Percentiles rank a stretch among this genome's conserved stretches.
Conservation (phyloP, 1,140 invertebrate genomes). For the Drosophila nigromelanica region DNA sequence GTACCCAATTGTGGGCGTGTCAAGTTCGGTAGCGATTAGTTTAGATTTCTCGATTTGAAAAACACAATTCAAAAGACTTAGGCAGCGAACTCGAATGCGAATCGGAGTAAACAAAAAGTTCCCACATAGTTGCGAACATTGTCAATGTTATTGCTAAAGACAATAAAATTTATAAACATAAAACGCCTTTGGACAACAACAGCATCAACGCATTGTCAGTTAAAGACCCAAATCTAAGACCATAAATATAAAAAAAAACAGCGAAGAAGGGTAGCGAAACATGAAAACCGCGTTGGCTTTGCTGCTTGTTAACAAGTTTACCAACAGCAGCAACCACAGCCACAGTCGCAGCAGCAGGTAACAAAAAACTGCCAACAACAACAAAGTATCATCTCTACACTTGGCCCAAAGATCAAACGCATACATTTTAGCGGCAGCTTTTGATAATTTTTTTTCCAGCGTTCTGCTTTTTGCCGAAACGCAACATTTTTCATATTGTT, state of each 20-base stretch:
- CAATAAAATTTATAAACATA: slow-evolving; percentile 80
- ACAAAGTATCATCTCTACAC: slow-evolving; percentile 52
- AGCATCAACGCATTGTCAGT: slow-evolving; percentile 15
- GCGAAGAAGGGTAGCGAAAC: slow-evolving; percentile 58
- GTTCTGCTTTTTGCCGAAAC: slow-evolving; percentile 45
- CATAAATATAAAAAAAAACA: slow-evolving; percentile 60
- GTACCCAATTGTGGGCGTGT: slow-evolving; percentile 66
- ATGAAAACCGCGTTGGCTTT: slow-evolving; percentile 63
- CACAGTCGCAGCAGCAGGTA: slow-evolving; percentile 52
- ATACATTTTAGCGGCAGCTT: slow-evolving; percentile 77
- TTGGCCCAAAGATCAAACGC: slow-evolving; percentile 74
- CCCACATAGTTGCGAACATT: slow-evolving; percentile 62
- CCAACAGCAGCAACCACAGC: slow-evolving; percentile 44
- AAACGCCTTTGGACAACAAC: slow-evolving; percentile 42
- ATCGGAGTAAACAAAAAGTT: slow-evolving; percentile 46
- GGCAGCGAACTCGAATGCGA: slow-evolving; percentile 64
- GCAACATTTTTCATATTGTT: slow-evolving; percentile 77
- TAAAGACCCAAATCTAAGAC: slow-evolving; percentile 72
- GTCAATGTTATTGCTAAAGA: slow-evolving; percentile 72
- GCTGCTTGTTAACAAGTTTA: slow-evolving; percentile 75
- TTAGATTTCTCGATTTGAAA: slow-evolving; percentile 56
- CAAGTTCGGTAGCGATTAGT: slow-evolving; percentile 75
- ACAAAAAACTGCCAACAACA: slow-evolving; percentile 31
- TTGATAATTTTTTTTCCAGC: slow-evolving; percentile 71
- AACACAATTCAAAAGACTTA: slow-evolving; percentile 79